Evolutionary conservation across 2,888 invertebrate genomes (phyloP), one percentile per base, ranked within the genome.

Genomic region (Sphinx pinastri): DNA sequence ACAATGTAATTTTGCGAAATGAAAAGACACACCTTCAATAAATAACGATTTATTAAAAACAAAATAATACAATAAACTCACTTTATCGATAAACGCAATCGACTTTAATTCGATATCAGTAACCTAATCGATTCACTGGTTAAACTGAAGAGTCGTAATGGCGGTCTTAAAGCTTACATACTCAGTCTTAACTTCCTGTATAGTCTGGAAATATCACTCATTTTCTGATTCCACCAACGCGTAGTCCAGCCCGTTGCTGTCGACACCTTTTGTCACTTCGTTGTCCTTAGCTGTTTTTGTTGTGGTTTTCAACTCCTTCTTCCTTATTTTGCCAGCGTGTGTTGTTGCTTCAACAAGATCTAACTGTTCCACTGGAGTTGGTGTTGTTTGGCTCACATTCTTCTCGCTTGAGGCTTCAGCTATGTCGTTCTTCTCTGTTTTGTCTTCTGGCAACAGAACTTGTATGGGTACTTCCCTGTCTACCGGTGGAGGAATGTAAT

Each of bases 291-390:
- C 75, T 3, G 85, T 84, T 76, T 93, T 92, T 2, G 85, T 84
- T 2, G 86, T 85, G 0, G 83, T 84, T 70, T 93, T 94, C 25
- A 94, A 76, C 31, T 93, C 94, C 80, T 94, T 94, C 83, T 94
- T 94, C 68, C 93, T 84, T n/a, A 91, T 93, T 77, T 93, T 94
- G 0, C 94, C 93, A 0, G 88, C 84, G 72, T 92, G 90, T 0
- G 91, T 90, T 3, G 92, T 91, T 1, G 90, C 89, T 75, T 91
- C 92, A 11, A 84, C 81, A 14, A 84, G 55, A 13, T 90, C 91
- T 13, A 88, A 70, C 70, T 89, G 87, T 51, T 90, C 90, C 0
- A 90, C 71, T 0, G 91, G 86, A 2, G 79, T 77, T 8, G 63
- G 79, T 59, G 83, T 75, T 7, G 84, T 76, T 47, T 63, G 63